Evolutionary conservation across 2,113 vertebrate species (phyloP), one percentile per base, ranked within the genome.

Genomic region (Hyperopisus bebe): DNA sequence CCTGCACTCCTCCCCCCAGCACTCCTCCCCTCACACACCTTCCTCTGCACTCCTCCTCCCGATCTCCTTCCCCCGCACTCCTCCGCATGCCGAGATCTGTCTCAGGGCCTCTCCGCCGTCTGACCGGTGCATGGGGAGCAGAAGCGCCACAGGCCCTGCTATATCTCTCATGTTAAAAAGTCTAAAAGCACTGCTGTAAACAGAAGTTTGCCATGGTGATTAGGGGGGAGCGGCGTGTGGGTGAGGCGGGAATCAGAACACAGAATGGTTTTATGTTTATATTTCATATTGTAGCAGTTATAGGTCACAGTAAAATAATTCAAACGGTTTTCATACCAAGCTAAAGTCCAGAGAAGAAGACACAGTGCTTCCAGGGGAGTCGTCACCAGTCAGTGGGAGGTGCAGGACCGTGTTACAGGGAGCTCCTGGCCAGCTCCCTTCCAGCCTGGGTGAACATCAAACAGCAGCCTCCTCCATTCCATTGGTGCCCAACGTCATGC

Each of bases 381-480:
- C 35, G 5, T 19, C 31, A 62, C 15, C 50, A 11, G 27, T 55
- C 27, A 24, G 51, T 87, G 51, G 17, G n/a, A 88, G 35, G 19
- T n/a, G 15, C 27, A 39, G 0, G n/a, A 19, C 13, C 19, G 7
- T 24, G 13, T 55, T 21, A n/a, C 77, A 83, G 48, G n/a, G 51
- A 48, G 9, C 24, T 82, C 86, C 89, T 44, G 11, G n/a, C 74
- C 85, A 89, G 10, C 58, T 50, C 89, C 74, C 90, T 90, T 88
- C 90, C 92, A 82, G 84, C 42, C 92, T 24, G 39, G 55, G 5
- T 8, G 86, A 89, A 88, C 89, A 70, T 90, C 90, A 62, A 88
- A 13, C 91, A 90, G 89, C 89, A 62, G 83, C 50, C 91, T 53
- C 90, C 84, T 88, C 87, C 91, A 92, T 93, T 88, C 92, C 92